These are phyloP conservation scores for Sylvietta virens DNA, from an alignment of 2,113 vertebrate genomes.

Conservation along the genomic window DNA sequence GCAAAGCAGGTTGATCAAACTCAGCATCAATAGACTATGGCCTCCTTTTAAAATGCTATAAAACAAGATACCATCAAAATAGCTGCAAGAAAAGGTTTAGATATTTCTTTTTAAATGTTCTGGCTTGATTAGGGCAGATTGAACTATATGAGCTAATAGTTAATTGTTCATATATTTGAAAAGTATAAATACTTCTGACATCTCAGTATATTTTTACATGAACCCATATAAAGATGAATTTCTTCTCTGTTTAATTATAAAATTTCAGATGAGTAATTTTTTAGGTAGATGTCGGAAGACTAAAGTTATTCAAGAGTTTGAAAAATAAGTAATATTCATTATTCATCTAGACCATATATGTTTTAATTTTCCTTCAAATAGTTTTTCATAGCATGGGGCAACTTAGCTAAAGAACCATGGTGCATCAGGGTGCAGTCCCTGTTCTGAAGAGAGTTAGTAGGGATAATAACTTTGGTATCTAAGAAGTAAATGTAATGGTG, in stretches of 20 bases:
- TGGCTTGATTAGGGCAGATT: constrained; percentile 33
- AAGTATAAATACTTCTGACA: constrained; percentile 23
- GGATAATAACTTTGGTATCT: not conserved
- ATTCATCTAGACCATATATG: not conserved
- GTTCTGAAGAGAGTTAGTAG: not conserved
- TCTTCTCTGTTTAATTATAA: not conserved
- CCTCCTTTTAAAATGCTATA: not conserved
- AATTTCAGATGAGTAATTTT: not conserved
- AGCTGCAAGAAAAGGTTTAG: not conserved
- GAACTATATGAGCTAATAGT: constrained; percentile 12
- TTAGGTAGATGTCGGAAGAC: not conserved
- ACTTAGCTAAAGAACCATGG: not conserved
- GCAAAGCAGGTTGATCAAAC: not conserved
- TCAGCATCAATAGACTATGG: not conserved
- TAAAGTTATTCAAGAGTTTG: not conserved
- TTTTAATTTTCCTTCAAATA: not conserved
- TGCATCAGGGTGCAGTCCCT: not conserved
- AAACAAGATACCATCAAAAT: not conserved
- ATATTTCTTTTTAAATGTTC: constrained; percentile 32
- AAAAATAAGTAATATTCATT: not conserved
- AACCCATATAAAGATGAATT: not conserved
- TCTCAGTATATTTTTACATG: constrained; percentile 3
- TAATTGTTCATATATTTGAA: constrained; percentile 53
- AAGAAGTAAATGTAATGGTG: not conserved
- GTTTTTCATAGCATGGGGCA: not conserved